Conservation (phyloP, 2,888 invertebrate species). For the Drosophila greeni region DNA sequence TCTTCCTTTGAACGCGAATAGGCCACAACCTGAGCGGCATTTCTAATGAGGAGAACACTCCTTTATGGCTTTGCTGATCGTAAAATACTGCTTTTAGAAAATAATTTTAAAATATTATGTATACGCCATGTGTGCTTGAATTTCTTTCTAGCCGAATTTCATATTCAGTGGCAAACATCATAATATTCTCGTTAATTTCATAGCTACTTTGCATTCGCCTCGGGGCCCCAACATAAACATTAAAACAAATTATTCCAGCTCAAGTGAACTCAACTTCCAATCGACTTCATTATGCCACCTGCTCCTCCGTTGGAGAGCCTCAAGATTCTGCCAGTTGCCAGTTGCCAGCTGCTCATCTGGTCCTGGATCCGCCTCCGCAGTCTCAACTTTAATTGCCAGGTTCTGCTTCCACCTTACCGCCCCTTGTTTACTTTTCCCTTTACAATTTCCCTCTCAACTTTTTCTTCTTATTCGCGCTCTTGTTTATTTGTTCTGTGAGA, state of each 20-base stretch:
- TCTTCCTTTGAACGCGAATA: conserved; percentile 2
- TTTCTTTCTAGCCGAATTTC: conserved; percentile 8
- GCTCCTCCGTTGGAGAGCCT: conserved; percentile 18
- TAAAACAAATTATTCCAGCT: conserved; percentile 39
- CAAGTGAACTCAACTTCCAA: conserved; percentile 40
- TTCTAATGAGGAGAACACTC: conserved; percentile 9
- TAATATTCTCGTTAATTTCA: conserved; percentile 32
- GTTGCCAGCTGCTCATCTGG: conserved; percentile 26
- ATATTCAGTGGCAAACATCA: conserved; percentile 18
- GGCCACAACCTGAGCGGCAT: conserved; percentile 12
- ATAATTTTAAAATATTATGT: conserved; percentile 10
- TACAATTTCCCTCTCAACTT: conserved; percentile 21
- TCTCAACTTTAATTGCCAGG: conserved; percentile 45
- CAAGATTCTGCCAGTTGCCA: conserved; percentile 18
- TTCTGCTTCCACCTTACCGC: conserved; percentile 5
- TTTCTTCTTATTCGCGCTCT: conserved; percentile 1
- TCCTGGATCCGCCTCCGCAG: conserved; percentile 16
- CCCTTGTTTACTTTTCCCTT: conserved; percentile 30
- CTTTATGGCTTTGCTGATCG: conserved; percentile 2
- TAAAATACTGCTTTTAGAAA: background rate
- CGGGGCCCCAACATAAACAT: conserved; percentile 26
- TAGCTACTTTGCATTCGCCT: conserved; percentile 14
- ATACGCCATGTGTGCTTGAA: conserved; percentile 15
- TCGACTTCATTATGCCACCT: conserved; percentile 39
- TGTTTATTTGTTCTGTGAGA: conserved; percentile 43